phyloP scores from a whole-genome alignment of 1,140 invertebrate species.

The Micrasema minimum region DNA sequence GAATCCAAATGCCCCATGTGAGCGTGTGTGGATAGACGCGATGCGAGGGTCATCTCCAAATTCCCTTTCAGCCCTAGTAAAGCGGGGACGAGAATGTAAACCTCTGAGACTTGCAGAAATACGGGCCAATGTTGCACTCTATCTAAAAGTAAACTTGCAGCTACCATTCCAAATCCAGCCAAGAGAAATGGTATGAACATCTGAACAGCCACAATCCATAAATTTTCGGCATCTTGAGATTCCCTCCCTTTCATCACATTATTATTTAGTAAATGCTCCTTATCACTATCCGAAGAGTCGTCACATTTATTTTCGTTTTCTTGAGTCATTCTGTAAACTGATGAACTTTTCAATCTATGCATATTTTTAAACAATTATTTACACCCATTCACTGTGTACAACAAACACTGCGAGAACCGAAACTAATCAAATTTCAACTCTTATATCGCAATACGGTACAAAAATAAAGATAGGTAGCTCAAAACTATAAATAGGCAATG shows the following conservation, averaged over 20 bases:
- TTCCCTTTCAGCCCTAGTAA: slow-evolving; percentile 97
- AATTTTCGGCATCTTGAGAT: slow-evolving; percentile 57
- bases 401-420: neutral
- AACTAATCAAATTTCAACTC: slow-evolving; percentile 2
- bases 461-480: slow-evolving; percentile 29
- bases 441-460: neutral
- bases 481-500: slow-evolving; percentile 7
- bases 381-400: neutral
- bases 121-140: slow-evolving; percentile 90
- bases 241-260: slow-evolving; percentile 20
- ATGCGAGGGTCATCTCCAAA: slow-evolving; percentile 97
- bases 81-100: slow-evolving; percentile 94
- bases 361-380: slow-evolving; percentile 27
- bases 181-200: slow-evolving; percentile 91
- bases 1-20: slow-evolving; percentile 85
- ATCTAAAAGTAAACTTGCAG: slow-evolving; percentile 86
- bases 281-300: slow-evolving; percentile 35
- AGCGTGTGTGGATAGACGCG: slow-evolving; percentile 89
- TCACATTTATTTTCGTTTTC: slow-evolving; percentile 14
- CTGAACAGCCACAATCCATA: slow-evolving; percentile 79
- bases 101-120: slow-evolving; percentile 85
- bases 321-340: slow-evolving; percentile 33
- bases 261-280: slow-evolving; percentile 31
- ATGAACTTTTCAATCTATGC: slow-evolving; percentile 32
- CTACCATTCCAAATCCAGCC: slow-evolving; percentile 93